Evolutionary conservation across 2,888 invertebrate genomes (phyloP), one percentile per base, ranked within the genome.

Genomic region (Lampropteryx suffumata): DNA sequence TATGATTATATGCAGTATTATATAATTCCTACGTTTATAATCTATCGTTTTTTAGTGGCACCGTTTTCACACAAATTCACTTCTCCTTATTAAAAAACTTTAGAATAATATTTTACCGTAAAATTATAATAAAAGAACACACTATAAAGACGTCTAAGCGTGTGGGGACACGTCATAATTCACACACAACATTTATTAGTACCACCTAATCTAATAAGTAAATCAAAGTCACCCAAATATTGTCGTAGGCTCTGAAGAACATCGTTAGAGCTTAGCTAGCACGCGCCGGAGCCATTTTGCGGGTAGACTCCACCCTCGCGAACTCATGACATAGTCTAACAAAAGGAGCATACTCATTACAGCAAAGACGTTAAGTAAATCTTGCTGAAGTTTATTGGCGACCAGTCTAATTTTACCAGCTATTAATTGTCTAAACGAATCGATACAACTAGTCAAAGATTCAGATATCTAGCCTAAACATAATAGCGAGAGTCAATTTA

Each of bases 211-310:
- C 82, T 79, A 67, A 69, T 75, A 74, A 84, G 82, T 86, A 86
- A 87, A 88, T 87, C 84, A 86, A 76, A 78, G 76, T 76, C 78
- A 72, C 73, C 52, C 73, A 72, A 80, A 74, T 72, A 75, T 71
- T 76, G 76, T 73, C 66, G 71, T 66, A 67, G 75, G 77, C 72
- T 80, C 76, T 84, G 78, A 76, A 80, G 82, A 80, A 79, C 80
- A 74, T 76, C 74, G 83, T 81, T 75, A 78, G 77, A 76, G 83
- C 80, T 84, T 71, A 76, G 60, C 60, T 67, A 78, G 70, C 88
- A 87, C 88, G 86, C 84, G 88, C 65, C 69, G 55, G 54, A 61
- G 65, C 75, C 83, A 79, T 83, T 83, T 75, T 79, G 85, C 65
- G 86, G 84, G 72, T 73, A 76, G 76, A 78, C 76, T 63, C 54